These are phyloP conservation scores for Halocaridina rubra DNA, from an alignment of 2,888 invertebrate species.

Conservation along the genomic window DNA sequence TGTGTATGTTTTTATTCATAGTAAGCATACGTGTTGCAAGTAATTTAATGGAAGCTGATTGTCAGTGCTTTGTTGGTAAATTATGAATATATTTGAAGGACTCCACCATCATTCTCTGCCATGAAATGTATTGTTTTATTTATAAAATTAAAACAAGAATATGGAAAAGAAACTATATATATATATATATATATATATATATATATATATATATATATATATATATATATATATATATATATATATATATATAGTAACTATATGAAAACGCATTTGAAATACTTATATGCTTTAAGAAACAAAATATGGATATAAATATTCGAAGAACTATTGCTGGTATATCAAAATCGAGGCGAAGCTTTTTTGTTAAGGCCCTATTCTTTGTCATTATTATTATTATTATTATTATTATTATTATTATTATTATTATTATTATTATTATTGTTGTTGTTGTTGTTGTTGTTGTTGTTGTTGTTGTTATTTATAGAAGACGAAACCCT, in stretches of 20 bases:
- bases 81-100: not conserved
- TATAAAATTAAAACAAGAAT: not conserved
- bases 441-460: not conserved
- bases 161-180: not conserved
- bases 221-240: constrained; percentile 9
- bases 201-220: constrained; percentile 18
- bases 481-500: no score
- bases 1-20: no score
- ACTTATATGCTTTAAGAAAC: not conserved
- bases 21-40: no score
- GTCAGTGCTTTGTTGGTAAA: not conserved
- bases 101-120: no score
- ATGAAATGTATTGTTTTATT: no score
- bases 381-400: not conserved
- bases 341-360: not conserved
- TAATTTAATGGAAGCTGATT: no score
- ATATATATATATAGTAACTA: not conserved
- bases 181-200: constrained; percentile 27
- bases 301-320: constrained; percentile 2
- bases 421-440: not conserved
- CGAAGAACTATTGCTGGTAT: not conserved
- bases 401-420: not conserved
- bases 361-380: not conserved
- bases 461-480: not conserved
- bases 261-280: no score